Evolutionary conservation across 1,140 invertebrate genomes (phyloP), one percentile per base, ranked within the genome.

Genomic region (Bombus superbus): DNA sequence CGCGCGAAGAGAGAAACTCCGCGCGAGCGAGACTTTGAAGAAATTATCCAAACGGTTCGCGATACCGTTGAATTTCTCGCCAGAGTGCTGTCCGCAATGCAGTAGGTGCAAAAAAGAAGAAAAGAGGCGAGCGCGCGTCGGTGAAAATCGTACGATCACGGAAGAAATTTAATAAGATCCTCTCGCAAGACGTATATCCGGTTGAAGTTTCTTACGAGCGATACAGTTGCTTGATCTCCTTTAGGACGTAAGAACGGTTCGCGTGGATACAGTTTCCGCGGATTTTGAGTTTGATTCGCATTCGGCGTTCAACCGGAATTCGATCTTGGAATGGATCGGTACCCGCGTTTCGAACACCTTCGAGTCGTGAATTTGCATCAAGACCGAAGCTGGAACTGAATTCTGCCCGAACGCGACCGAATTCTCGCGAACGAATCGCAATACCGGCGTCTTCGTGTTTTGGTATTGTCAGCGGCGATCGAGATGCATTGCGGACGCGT

Each of bases 11-110:
- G 47, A 22, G 47, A 18, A 22, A 22, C 5, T 22, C 22, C 2
- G 47, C 47, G 47, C 47, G 6, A 53, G 47, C 18, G 47, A 22
- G 18, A 22, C 10, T 11, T 69, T 8, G 69, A 71, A 40, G 18
- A 42, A 71, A 71, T 42, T 42, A 42, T 42, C 40, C 13, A 42
- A 42, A 71, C 9, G 38, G 1, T 40, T 71, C 68, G 68, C 68
- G n/a, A 47, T 47, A 74, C 35, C 35, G 42, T 28, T 73, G 71
- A 73, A 32, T 73, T 73, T n/a, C 42, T 73, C 42, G 72, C 32
- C 5, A 25, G 22, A 53, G 3, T 28, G 18, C 3, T 25, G 13
- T 53, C 69, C 69, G 42, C 35, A 53, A 74, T 32, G 3, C 15
- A 15, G 9, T 35, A 47, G 40, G 6, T 18, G 22, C 11, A 35